Conservation (phyloP, 2,113 vertebrate genomes). For the Cepphus grylle region DNA sequence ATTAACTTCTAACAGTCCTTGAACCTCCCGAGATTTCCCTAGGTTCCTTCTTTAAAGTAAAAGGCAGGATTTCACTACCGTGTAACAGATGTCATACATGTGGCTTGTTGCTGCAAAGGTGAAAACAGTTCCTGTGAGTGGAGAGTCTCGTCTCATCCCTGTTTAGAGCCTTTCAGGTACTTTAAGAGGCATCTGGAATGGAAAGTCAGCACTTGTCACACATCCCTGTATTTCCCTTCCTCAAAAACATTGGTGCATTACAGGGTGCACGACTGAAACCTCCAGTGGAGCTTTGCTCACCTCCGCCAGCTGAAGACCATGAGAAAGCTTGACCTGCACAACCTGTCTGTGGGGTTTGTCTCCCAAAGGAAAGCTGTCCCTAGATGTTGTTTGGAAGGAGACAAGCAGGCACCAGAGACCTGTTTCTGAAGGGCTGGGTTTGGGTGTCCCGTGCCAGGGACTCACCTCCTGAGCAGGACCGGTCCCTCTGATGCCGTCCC, state of each 20-base stretch:
- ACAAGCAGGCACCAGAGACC: not conserved
- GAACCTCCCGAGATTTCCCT: not conserved
- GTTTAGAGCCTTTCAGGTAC: not conserved
- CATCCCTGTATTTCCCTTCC: not conserved
- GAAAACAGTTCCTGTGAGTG: not conserved
- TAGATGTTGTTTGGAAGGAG: not conserved
- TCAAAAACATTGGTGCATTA: accelerated
- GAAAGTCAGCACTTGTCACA: not conserved
- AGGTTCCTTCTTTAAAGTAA: not conserved
- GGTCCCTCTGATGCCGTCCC: not conserved
- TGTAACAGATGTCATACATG: not conserved
- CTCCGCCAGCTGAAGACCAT: not conserved
- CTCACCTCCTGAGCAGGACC: not conserved
- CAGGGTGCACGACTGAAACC: not conserved
- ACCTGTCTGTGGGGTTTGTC: not conserved
- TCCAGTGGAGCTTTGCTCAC: not conserved
- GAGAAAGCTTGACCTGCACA: not conserved
- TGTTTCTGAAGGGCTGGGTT: not conserved
- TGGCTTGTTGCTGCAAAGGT: not conserved
- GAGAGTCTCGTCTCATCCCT: not conserved
- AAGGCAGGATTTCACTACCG: not conserved
- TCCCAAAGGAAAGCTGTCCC: not conserved
- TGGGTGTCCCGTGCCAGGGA: not conserved
- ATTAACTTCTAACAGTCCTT: not conserved
- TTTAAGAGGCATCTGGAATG: no score